Conservation (phyloP, 2,888 invertebrate species). For the Drosophila ustulata region DNA sequence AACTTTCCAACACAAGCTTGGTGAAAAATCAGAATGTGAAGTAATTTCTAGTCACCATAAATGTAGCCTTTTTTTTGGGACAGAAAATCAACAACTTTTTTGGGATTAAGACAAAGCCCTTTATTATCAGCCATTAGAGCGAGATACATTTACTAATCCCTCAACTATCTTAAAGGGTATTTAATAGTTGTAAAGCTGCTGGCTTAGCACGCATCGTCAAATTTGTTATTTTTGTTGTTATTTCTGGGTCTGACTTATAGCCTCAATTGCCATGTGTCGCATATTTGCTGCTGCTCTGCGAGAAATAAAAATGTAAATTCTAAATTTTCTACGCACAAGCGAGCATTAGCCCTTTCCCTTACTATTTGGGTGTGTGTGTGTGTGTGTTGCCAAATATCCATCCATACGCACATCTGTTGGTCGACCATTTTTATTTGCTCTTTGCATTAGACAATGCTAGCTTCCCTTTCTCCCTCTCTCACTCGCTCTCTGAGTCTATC, state of each 20-base stretch:
- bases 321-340: slow-evolving; percentile 73
- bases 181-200: slow-evolving; percentile 10
- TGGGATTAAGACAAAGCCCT: background rate
- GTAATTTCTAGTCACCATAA: background rate
- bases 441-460: slow-evolving; percentile 63
- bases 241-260: slow-evolving; percentile 41
- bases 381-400: slow-evolving; percentile 5
- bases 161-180: slow-evolving; percentile 24
- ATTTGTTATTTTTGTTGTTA: slow-evolving; percentile 1
- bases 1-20: no score
- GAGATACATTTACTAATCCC: background rate
- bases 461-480: background rate
- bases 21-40: no score
- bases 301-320: slow-evolving; percentile 72
- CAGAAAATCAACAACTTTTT: slow-evolving; percentile 3
- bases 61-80: background rate
- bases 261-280: slow-evolving; percentile 68
- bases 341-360: slow-evolving; percentile 53
- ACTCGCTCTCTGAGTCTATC: background rate
- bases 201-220: slow-evolving; percentile 10
- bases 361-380: slow-evolving; percentile 3
- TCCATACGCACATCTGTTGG: slow-evolving; percentile 35
- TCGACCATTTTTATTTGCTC: slow-evolving; percentile 66
- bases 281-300: slow-evolving; percentile 57
- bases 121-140: background rate